Evolutionary conservation across 2,888 invertebrate species (phyloP), one percentile per base, ranked within the genome.

Genomic region (Agrochola litura): DNA sequence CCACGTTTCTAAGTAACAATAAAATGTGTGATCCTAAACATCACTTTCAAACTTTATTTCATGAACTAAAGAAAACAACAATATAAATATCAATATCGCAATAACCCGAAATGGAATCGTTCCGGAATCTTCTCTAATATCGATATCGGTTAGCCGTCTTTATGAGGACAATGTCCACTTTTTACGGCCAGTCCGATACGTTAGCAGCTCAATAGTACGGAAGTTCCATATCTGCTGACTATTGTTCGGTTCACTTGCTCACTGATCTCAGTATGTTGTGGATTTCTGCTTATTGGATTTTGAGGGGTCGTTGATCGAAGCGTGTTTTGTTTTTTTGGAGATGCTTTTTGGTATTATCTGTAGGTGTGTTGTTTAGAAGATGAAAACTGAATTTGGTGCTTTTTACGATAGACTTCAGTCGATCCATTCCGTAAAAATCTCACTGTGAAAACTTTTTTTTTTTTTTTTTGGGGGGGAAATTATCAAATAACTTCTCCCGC

Each of bases 151-250:
- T 86, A 92, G 90, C 89, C 89, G 90, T 86, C 84, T 89, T 87
- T 89, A 90, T 85, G 89, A 89, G 83, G 87, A 91, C 91, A 91
- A 92, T 91, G 93, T 91, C 92, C 92, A 91, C 91, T 93, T 93
- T 93, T 93, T 93, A 91, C 89, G 87, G 88, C 10, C 10, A 37
- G 56, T n/a, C n/a, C 61, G 64, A 79, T 84, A 94, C 90, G 91
- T 95, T 94, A 91, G 90, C 89, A 80, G 92, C 92, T 93, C 94
- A 95, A 95, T 95, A 94, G 95, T 92, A 91, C 88, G 95, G 94
- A 95, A 95, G 92, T 92, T 84, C 88, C 89, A 89, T 92, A 90
- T 91, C 89, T 88, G 86, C 88, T 88, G 90, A 89, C 90, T 83
- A 86, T 88, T 89, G 86, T 88, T 88, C 82, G 72, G 77, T 84